Conservation (phyloP, 2,888 invertebrate species). For the Eupithecia abbreviata region DNA sequence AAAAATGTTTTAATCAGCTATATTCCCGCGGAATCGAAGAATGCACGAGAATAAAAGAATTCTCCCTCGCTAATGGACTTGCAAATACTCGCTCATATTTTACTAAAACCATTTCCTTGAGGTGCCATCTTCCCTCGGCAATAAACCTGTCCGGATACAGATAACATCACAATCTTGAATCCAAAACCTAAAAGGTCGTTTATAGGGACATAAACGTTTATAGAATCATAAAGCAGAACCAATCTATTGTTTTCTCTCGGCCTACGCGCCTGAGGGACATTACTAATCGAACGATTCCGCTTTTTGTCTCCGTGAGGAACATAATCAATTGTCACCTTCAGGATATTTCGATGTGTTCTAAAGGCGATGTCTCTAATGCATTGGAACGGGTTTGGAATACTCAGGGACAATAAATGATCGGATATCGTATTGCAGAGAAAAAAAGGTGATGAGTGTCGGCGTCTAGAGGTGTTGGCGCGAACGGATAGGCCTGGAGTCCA, state of each 20-base stretch:
- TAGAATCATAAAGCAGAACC: slow-evolving; percentile 81
- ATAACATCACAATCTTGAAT: slow-evolving; percentile 77
- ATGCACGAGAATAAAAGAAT: slow-evolving; percentile 42
- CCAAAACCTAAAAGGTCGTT: slow-evolving; percentile 80
- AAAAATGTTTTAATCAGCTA: slow-evolving; percentile 43
- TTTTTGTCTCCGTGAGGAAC: slow-evolving; percentile 75
- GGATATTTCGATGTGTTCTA: slow-evolving; percentile 71
- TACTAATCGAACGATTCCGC: slow-evolving; percentile 79
- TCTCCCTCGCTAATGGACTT: slow-evolving; percentile 46
- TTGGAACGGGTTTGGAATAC: slow-evolving; percentile 76
- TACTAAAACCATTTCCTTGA: slow-evolving; percentile 59
- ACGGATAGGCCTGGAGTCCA: slow-evolving; percentile 64
- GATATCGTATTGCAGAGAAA: slow-evolving; percentile 79
- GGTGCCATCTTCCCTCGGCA: slow-evolving; percentile 66
- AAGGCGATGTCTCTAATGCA: slow-evolving; percentile 71
- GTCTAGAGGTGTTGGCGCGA: slow-evolving; percentile 69
- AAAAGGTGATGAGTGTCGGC: slow-evolving; percentile 80
- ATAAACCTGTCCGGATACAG: slow-evolving; percentile 73
- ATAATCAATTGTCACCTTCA: slow-evolving; percentile 82
- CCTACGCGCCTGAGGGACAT: slow-evolving; percentile 77
- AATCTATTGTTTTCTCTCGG: slow-evolving; percentile 78
- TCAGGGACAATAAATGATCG: slow-evolving; percentile 74
- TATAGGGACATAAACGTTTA: slow-evolving; percentile 82
- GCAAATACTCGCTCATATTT: slow-evolving; percentile 52
- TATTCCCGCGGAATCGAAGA: slow-evolving; percentile 40